Evolutionary conservation across 2,888 invertebrate species (phyloP).

Genomic region (Maniola hyperantus): DNA sequence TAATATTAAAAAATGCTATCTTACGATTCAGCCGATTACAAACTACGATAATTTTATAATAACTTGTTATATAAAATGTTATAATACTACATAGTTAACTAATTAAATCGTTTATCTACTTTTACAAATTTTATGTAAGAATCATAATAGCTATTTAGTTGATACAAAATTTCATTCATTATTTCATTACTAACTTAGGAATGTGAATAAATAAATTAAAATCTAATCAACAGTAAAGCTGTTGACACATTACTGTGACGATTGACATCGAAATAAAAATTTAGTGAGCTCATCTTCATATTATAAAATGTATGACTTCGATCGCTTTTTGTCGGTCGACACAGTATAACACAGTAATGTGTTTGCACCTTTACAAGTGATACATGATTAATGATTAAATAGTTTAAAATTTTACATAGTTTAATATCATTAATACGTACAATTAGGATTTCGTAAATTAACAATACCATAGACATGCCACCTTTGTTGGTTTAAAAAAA

Average conservation of each 20-base stretch:
- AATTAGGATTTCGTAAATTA: not conserved
- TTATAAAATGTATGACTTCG: too few relatives aligned
- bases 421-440: constrained; percentile 1
- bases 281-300: too few relatives aligned
- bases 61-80: constrained; percentile 16
- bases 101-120: not conserved
- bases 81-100: constrained; percentile 11
- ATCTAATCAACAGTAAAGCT: not conserved
- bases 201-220: constrained; percentile 13
- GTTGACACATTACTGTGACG: not conserved
- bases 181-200: constrained; percentile 11
- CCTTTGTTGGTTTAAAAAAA: not conserved
- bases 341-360: too few relatives aligned
- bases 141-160: constrained; percentile 1
- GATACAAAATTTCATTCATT: constrained; percentile 4
- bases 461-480: not conserved
- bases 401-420: not conserved
- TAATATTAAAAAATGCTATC: constrained; percentile 23
- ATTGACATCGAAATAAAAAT: too few relatives aligned
- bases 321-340: too few relatives aligned
- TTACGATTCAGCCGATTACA: constrained; percentile 29
- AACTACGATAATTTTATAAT: constrained; percentile 26
- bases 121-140: constrained; percentile 1
- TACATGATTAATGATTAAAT: not conserved
- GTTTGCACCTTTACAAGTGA: not conserved